phyloP scores from a whole-genome alignment of 2,797 vertebrate genomes.

The Aselliscus stoliczkanus region DNA sequence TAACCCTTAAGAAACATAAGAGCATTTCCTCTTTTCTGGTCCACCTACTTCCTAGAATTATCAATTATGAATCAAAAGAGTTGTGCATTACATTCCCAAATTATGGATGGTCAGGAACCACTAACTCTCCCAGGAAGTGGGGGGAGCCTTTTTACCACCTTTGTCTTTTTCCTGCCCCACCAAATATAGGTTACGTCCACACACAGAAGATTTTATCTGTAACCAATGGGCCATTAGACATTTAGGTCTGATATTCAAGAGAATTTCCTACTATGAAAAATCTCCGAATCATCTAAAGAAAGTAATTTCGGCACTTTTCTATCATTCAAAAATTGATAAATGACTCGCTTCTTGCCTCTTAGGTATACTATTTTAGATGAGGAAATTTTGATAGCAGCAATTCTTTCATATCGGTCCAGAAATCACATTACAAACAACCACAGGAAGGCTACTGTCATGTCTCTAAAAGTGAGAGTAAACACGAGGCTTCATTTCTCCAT shows the following conservation, averaged over 20 bases:
- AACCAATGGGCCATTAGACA: neutral
- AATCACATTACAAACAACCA: conserved; percentile 42
- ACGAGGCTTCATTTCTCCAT: conserved; percentile 50
- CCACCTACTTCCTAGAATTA: neutral
- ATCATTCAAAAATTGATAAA: conserved; percentile 60
- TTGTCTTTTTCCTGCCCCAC: neutral
- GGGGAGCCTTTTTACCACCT: neutral
- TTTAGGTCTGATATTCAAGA: conserved; percentile 22
- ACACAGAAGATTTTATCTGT: conserved; percentile 11
- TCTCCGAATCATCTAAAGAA: conserved; percentile 47
- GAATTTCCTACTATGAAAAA: conserved; percentile 34
- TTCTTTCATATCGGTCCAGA: conserved; percentile 36
- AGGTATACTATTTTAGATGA: conserved; percentile 53
- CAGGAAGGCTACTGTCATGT: conserved; percentile 35
- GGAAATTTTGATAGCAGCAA: neutral
- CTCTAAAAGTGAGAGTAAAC: conserved; percentile 48
- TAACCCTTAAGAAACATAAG: neutral
- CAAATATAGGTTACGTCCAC: conserved; percentile 14
- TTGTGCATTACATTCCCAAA: neutral
- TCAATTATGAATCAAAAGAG: neutral
- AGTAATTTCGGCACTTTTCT: conserved; percentile 56
- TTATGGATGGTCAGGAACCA: neutral
- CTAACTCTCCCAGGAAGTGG: neutral
- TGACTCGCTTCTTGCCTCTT: neutral
- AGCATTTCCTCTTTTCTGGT: neutral